Percentiles rank a stretch among this genome's conserved stretches.
Evolutionary conservation across 2,797 vertebrate genomes (phyloP).

Genomic region (Girardinus metallicus): DNA sequence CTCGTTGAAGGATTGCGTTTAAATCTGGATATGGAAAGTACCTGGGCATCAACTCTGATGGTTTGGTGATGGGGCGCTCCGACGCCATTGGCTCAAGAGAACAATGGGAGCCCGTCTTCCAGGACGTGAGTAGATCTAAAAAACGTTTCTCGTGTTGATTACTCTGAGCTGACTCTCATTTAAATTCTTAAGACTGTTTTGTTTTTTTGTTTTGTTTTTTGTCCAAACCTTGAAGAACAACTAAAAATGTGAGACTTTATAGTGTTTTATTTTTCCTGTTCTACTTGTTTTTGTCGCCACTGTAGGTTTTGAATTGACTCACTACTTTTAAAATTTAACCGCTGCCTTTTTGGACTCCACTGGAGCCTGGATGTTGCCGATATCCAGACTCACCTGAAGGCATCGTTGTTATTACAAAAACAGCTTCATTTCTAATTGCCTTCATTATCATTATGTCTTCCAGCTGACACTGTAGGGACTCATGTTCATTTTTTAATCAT

Average conservation of each 20-base stretch:
- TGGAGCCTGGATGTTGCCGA: not conserved
- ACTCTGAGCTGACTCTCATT: not conserved
- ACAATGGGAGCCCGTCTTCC: slow-evolving; percentile 96
- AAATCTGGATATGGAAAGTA: slow-evolving; percentile 99
- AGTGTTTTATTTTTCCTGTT: not conserved
- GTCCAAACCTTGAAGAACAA: not conserved
- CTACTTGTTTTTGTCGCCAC: no score
- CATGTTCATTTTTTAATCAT: slow-evolving; percentile 15
- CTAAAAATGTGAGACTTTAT: not conserved
- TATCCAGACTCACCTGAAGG: slow-evolving; percentile 7
- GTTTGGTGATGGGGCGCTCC: slow-evolving; percentile 92
- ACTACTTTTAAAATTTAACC: not conserved
- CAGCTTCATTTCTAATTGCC: slow-evolving; percentile 10
- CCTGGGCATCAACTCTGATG: slow-evolving; percentile 93
- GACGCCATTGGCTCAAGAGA: slow-evolving; percentile 98
- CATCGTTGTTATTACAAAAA: slow-evolving; percentile 19
- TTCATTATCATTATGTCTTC: slow-evolving; percentile 18
- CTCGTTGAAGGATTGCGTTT: slow-evolving; percentile 87
- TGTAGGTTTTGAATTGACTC: not conserved
- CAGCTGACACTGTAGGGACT: slow-evolving; percentile 8
- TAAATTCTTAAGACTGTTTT: not conserved
- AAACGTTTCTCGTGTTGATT: not conserved
- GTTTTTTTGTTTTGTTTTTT: no score
- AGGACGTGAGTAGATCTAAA: slow-evolving; percentile 84
- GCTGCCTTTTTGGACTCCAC: not conserved